Conservation (phyloP, 1,140 invertebrate species). For the Papilio glaucus region DNA sequence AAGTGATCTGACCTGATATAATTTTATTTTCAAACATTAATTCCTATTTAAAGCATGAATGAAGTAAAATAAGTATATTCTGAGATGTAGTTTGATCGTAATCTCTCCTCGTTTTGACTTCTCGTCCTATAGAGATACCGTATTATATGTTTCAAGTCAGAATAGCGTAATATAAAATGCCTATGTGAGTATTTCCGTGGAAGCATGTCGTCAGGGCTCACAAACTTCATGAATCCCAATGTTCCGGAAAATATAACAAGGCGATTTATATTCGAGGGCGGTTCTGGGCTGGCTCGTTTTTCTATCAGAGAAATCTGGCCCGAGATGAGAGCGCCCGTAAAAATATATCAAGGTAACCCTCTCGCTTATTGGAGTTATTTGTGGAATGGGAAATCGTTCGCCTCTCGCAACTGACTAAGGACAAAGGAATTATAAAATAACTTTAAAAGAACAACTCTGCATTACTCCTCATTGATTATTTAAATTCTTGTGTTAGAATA, state of each 20-base stretch:
- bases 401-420: not conserved
- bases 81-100: not conserved
- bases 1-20: not conserved
- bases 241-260: constrained; percentile 82
- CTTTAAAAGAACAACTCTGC: not conserved
- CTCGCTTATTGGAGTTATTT: constrained; percentile 49
- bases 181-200: constrained; percentile 43
- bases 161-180: constrained; percentile 38
- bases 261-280: constrained; percentile 80
- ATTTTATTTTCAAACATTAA: not conserved
- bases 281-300: constrained; percentile 64
- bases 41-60: not conserved
- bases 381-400: constrained; percentile 41
- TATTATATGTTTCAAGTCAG: constrained; percentile 1
- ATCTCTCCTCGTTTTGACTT: not conserved
- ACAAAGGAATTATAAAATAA: constrained; percentile 14
- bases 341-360: constrained; percentile 53
- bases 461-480: too few species aligned
- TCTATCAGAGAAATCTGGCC: constrained; percentile 76
- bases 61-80: not conserved
- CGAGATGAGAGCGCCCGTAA: constrained; percentile 52
- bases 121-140: not conserved
- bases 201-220: constrained; percentile 68
- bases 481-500: too few species aligned
- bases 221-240: constrained; percentile 82